Evolutionary conservation across 2,797 vertebrate genomes (phyloP).

Genomic region (Acipenser oxyrinchus): DNA sequence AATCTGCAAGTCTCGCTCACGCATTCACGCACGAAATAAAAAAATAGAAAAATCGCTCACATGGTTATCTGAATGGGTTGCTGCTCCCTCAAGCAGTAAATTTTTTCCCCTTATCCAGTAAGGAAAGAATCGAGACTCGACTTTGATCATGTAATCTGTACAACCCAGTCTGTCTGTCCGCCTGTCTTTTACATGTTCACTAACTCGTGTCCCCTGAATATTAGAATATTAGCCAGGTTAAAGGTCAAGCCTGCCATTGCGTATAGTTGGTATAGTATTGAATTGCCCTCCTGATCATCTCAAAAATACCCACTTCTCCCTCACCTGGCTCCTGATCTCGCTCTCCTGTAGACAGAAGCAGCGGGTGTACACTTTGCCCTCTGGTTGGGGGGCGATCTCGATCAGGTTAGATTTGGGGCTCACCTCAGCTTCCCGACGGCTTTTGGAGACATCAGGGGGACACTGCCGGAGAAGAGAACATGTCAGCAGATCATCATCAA

Average conservation of each 20-base stretch:
- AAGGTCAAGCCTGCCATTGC: background rate
- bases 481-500: background rate
- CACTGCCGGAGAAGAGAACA: constrained; percentile 55
- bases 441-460: constrained; percentile 73
- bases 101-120: too few relatives aligned
- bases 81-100: too few relatives aligned
- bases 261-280: background rate
- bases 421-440: constrained; percentile 78
- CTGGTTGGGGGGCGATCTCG: constrained; percentile 60
- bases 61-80: too few relatives aligned
- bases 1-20: too few relatives aligned
- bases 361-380: constrained; percentile 65
- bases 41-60: background rate
- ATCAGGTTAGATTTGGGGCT: constrained; percentile 64
- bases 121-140: too few relatives aligned
- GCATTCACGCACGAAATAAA: too few relatives aligned
- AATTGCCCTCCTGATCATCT: background rate
- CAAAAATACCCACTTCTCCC: constrained; percentile 9
- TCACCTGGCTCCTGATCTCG: constrained; percentile 41
- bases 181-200: too few relatives aligned
- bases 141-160: too few relatives aligned
- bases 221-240: background rate
- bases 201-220: background rate
- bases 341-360: constrained; percentile 64
- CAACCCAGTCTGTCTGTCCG: background rate